Base-by-base conservation (phyloP, 2,113 vertebrate species). In the Gobio gobio region DNA sequence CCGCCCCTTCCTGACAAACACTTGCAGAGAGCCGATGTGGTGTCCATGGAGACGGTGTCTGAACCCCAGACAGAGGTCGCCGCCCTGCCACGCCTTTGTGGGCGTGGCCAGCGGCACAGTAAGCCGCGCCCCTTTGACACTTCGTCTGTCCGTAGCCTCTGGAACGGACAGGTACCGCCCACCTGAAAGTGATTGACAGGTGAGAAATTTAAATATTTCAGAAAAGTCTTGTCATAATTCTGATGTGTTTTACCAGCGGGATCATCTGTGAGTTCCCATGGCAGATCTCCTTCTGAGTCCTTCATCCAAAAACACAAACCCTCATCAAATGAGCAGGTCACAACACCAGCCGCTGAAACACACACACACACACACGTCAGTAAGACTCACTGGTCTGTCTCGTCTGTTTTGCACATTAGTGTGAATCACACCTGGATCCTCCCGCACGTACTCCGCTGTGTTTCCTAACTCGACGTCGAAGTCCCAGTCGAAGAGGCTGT, bases 391-490 rank as follows among this genome's bases (percentile, higher is more conserved):
- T 9, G 6, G 24, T 54, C 22, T 8, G 51, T 59, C 12, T 36
- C 1, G 5, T 10, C 16, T 72, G 18, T 5, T 43, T 29, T 43
- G 87, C 59, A 49, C n/a, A 5, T 22, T 22, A 56, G 6, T 75
- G 36, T 59, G 66, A 56, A 16, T 8, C 2, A 22, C 91, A 98
- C 97, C 96, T 87, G 97, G 95, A 85, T 98, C 96, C 14, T 97
- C 97, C 0, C 93, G 91, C 16, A 92, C 92, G 81, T 96, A 95
- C 8, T 96, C 96, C 0, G 95, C 96, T 0, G 95, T 97, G 91
- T 96, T 93, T 79, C 97, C 97, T 92, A 94, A 89, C 92, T 99
- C 97, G 10, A 98, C 95, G 90, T 98, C 97, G 87, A 97, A 96
- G 85, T 95, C 93, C 92, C 83, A 59, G 45, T 95, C 95, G 85